Base-by-base conservation (phyloP, 37 sponge, comb jelly and placozoan species). In the Eunapius fragilis region DNA sequence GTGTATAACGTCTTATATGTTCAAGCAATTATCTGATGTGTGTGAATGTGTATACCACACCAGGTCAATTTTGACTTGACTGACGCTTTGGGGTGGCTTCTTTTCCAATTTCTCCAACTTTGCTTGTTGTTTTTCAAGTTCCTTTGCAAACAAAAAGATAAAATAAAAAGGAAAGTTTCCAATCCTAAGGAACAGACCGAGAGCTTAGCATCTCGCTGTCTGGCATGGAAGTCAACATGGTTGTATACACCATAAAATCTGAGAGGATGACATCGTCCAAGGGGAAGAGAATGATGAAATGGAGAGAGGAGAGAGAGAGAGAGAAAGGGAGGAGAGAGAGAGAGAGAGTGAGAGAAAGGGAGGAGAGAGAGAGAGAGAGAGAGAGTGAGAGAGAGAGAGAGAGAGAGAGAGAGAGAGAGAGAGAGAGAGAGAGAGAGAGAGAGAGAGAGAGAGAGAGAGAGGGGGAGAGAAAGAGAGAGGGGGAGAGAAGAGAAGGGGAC, bases 161-260 rank as follows among this genome's bases (percentile, higher is more conserved):
- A 49, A 4, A 67, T 79, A 33, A 27, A 7, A 3, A 0, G 58
- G 33, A 22, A 26, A 9, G n/a, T n/a, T n/a, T 3, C 28, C 71
- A 30, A 9, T 22, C 10, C 30, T 75, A 12, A 22, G 3, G 33
- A 25, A 69, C 31, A 48, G 41, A 87, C 92, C 74, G 87, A 87
- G 4, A 84, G 71, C 37, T 86, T 91, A 7, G 58, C 80, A 45
- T 86, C 92, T 13, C 92, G 77, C 68, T 87, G 92, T 28, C 78
- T 76, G 23, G 77, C 77, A 74, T 91, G 81, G 13, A 84, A 83
- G 33, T 91, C 92, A 6, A 91, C 81, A 37, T 87, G 84, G 71
- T 84, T 87, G 37, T 84, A 91, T 69, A 91, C 87, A 74, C 37
- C 68, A 73, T 78, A 82, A 17, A 86, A 91, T 76, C 92, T 91